Evolutionary conservation across 2,113 vertebrate genomes (phyloP), one percentile per base, ranked within the genome.

Genomic region (Hippopotamus amphibius): DNA sequence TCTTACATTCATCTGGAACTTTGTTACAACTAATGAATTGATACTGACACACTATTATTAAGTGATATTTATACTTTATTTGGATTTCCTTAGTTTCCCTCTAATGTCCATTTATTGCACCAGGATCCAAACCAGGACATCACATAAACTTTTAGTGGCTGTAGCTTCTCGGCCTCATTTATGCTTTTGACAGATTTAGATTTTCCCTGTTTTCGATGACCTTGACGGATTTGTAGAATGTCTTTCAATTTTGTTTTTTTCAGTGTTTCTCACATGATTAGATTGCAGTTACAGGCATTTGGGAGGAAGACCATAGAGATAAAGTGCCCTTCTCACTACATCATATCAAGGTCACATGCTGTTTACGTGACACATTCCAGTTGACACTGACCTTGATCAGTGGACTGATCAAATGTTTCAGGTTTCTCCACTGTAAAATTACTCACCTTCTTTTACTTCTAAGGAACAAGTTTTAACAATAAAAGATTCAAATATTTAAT

Each of bases 281-380:
- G 3, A 53, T 4, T 28, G n/a, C n/a, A n/a, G 14, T 65, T 9
- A 53, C 5, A 4, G 30, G 7, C n/a, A 21, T 21, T 13, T 13
- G 5, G 6, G 65, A 86, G 37, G 65, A 63, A 22, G 43, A 71
- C 8, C 17, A 24, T 43, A n/a, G 43, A 91, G 5, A 15, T 21
- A 1, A 69, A 59, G 13, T 1, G 6, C 7, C 59, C 37, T 28
- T 65, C 48, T 37, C 22, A 8, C 12, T 2, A 55, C 21, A 22
- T 22, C n/a, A 8, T 2, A 11, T 10, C 33, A 24, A 61, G 9
- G 17, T 46, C 57, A 59, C 30, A 4, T 6, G 17, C 46, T 21
- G 1, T 41, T 19, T 26, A 0, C 10, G 2, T 14, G 41, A n/a
- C 41, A 19, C 10, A 10, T 8, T 19, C 19, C 2, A 7, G 24